A percentile compares a stretch with the other conserved stretches of the same genome.
These are phyloP conservation scores for Pandemis corylana DNA, from an alignment of 2,888 invertebrate genomes.

Conservation along the genomic window DNA sequence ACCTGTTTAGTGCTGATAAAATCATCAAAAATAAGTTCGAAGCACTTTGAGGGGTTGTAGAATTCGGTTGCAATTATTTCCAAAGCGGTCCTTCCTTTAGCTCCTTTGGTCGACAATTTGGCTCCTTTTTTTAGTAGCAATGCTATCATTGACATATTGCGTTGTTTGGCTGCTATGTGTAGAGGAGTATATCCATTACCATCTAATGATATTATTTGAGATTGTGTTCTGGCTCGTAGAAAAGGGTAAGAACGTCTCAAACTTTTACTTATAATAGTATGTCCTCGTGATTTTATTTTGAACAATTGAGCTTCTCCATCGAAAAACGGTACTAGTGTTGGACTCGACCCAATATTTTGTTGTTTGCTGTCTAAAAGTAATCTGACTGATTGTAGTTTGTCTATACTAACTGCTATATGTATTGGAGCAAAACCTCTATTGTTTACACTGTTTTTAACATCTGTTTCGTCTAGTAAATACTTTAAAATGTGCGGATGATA, in stretches of 20 bases:
- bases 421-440: not conserved
- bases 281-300: too few species aligned
- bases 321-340: too few species aligned
- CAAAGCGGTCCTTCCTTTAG: conserved; percentile 3
- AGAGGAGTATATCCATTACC: conserved; percentile 7
- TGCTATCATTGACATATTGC: not conserved
- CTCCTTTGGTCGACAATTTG: conserved; percentile 2
- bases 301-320: too few species aligned
- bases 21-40: conserved; percentile 18
- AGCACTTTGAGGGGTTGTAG: conserved; percentile 15
- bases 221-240: not conserved
- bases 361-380: not conserved
- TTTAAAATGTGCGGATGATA: not conserved
- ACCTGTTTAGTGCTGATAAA: not conserved
- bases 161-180: not conserved
- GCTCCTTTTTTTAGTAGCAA: not conserved
- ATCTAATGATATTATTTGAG: not conserved
- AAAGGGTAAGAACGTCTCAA: not conserved
- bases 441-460: not conserved
- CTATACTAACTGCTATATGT: not conserved
- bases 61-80: conserved; percentile 15
- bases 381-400: not conserved
- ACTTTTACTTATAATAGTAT: too few species aligned
- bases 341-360: not conserved
- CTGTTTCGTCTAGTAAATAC: not conserved